Base-by-base conservation (phyloP, 2,888 invertebrate species). In the Stenolophus ochropezus region DNA sequence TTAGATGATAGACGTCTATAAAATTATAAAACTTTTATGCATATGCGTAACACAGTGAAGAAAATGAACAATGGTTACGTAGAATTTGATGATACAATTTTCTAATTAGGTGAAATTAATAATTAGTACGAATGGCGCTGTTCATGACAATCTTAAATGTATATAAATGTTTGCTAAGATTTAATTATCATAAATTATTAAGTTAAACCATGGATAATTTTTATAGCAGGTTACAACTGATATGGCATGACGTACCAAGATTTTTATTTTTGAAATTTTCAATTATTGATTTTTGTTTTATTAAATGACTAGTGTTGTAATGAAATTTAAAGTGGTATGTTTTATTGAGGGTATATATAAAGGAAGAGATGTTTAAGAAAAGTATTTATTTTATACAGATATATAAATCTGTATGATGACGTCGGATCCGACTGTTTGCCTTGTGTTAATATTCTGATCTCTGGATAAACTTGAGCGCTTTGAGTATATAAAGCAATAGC, bases 401-500 rank as follows among this genome's bases (percentile, higher is more conserved):
- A 21, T 74, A 49, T 74, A 20, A 74, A 33, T 71, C 18, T 33
- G 71, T 14, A 73, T 47, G 33, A 27, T 53, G 51, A 53, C 74
- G 74, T 74, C n/a, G 21, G 14, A 18, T 16, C 74, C 14, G 25
- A 21, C 47, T 53, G 25, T 51, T 74, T 75, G 75, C 18, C 51
- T 51, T 53, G 75, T 75, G 14, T 53, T 27, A 23, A 14, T 75
- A 47, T 53, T 75, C 53, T 75, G 75, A 75, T 75, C 75, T 75
- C 53, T 53, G 75, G 27, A 53, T 75, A 53, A 75, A 75, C 75
- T 53, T 49, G 53, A 75, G 53, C 51, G 20, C 47, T 75, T 75
- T 75, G 18, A 27, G 56, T 80, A 80, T 80, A 80, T 80, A 80
- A 73, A 80, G 80, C 42, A 58, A 27, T 56, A 47, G 23, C 73